Evolutionary conservation across 1,140 invertebrate species (phyloP).

Genomic region (Bombus breviceps): DNA sequence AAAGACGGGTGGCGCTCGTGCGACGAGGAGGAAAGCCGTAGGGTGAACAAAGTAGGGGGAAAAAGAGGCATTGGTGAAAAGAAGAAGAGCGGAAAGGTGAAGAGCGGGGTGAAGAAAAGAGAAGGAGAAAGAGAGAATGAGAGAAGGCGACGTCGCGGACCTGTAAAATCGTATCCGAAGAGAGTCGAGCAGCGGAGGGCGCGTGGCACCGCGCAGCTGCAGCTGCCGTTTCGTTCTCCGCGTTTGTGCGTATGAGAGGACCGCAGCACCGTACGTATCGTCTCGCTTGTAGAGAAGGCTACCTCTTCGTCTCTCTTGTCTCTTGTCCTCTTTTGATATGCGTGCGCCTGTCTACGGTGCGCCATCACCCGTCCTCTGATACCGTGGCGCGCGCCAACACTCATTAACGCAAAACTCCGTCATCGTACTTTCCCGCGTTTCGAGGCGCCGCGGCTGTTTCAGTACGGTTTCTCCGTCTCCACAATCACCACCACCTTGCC

Average conservation of each 20-base stretch:
- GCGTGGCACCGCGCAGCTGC: constrained; percentile 78
- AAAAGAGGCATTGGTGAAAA: constrained; percentile 14
- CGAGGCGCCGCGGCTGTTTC: constrained; percentile 8
- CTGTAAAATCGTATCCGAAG: constrained; percentile 68
- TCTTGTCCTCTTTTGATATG: constrained; percentile 49
- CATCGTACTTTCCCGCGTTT: constrained; percentile 57
- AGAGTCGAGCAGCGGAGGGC: constrained; percentile 68
- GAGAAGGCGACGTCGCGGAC: constrained; percentile 45
- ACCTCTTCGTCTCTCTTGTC: constrained; percentile 18
- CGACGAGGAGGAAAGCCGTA: constrained; percentile 21
- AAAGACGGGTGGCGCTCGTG: background rate
- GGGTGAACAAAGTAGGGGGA: constrained; percentile 33
- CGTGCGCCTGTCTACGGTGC: constrained; percentile 39
- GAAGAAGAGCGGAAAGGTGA: constrained; percentile 6
- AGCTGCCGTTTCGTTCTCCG: constrained; percentile 73
- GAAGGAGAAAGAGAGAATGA: constrained; percentile 13
- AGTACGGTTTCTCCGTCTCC: background rate
- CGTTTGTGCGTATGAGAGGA: constrained; percentile 42
- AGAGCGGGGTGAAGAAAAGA: constrained; percentile 8
- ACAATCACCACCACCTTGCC: too few species aligned
- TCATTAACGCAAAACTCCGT: constrained; percentile 70
- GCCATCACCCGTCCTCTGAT: constrained; percentile 53
- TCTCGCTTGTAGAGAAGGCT: background rate
- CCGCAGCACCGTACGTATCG: background rate
- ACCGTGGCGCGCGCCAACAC: constrained; percentile 72